Base-by-base conservation (phyloP, 2,888 invertebrate species). In the Cepaea hortensis region DNA sequence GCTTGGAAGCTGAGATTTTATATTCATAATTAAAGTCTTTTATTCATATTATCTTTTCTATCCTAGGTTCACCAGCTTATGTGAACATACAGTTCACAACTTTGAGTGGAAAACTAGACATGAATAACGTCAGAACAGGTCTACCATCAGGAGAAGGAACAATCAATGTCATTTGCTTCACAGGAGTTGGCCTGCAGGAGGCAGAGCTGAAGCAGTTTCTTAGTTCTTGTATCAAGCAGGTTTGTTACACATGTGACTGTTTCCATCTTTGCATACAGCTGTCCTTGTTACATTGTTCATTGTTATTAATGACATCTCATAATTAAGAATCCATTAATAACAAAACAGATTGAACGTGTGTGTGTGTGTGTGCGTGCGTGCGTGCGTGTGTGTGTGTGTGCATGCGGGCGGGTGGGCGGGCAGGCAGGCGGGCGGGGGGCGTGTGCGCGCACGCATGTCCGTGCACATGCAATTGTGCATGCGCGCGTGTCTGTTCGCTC, bases 161-260 rank as follows among this genome's bases (percentile, higher is more conserved):
- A 20, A 73, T 84, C 75, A 90, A 88, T 90, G 91, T 89, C 87
- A 85, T 93, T 55, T 90, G 90, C 72, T 93, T 93, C 90, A 92
- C 90, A 70, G 93, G 93, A 5, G 90, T 90, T 87, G 86, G 87
- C 11, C 91, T 94, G 73, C 72, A 91, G 7, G 91, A 91, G 55
- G 84, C 87, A 0, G 88, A 86, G 35, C 88, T 93, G 7, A 91
- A 92, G 86, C 90, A 92, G 87, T 93, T 93, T 92, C 89, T 93
- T 9, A 88, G 92, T 61, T 82, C 88, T 9, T 93, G 93, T 90
- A 91, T 92, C 50, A 91, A 90, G 86, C 91, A 92, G 91, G 93
- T 93, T 79, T 61, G 77, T 79, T 35, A 35, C 35, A 35, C 35
- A 35, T 35, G 20, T 6, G 55, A 55, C 7, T 55, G 6, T 55